phyloP scores from a whole-genome alignment of 1,140 invertebrate genomes.

The Laupala kohalensis region DNA sequence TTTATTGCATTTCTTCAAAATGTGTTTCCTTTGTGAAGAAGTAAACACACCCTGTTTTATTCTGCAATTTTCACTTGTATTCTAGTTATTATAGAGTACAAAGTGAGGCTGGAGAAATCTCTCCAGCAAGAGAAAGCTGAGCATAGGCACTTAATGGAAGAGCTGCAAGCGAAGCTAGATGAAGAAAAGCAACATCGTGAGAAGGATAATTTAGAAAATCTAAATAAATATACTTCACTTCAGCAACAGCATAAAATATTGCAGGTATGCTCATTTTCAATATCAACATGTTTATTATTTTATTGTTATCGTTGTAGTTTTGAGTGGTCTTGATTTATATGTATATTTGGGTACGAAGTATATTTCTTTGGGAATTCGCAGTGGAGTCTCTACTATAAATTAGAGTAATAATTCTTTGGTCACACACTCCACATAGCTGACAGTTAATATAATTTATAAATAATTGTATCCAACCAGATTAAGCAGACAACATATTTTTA shows the following conservation, averaged over 20 bases:
- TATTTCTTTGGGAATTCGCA: too few relatives aligned
- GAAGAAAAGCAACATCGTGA: slow-evolving; percentile 32
- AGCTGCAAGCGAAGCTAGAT: slow-evolving; percentile 30
- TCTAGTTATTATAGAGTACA: slow-evolving; percentile 38
- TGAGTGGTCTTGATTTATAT: too few relatives aligned
- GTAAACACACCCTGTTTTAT: background rate
- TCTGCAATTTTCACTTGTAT: slow-evolving; percentile 15
- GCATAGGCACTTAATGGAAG: slow-evolving; percentile 31
- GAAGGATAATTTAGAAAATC: slow-evolving; percentile 32
- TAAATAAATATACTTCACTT: slow-evolving; percentile 32
- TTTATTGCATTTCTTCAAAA: background rate
- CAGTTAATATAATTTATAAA: too few relatives aligned
- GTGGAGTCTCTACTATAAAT: too few relatives aligned
- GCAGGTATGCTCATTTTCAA: too few relatives aligned
- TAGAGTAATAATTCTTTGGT: too few relatives aligned
- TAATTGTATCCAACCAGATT: too few relatives aligned
- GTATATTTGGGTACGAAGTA: too few relatives aligned
- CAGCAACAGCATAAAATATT: slow-evolving; percentile 33
- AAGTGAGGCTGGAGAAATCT: slow-evolving; percentile 34
- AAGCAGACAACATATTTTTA: too few relatives aligned
- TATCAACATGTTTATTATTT: too few relatives aligned
- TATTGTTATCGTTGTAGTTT: too few relatives aligned
- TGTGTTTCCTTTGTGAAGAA: background rate
- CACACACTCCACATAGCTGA: too few relatives aligned
- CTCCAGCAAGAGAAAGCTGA: slow-evolving; percentile 35